These are phyloP conservation scores for Brachionus manjavacas DNA, from an alignment of 1,140 invertebrate genomes.

Conservation along the genomic window DNA sequence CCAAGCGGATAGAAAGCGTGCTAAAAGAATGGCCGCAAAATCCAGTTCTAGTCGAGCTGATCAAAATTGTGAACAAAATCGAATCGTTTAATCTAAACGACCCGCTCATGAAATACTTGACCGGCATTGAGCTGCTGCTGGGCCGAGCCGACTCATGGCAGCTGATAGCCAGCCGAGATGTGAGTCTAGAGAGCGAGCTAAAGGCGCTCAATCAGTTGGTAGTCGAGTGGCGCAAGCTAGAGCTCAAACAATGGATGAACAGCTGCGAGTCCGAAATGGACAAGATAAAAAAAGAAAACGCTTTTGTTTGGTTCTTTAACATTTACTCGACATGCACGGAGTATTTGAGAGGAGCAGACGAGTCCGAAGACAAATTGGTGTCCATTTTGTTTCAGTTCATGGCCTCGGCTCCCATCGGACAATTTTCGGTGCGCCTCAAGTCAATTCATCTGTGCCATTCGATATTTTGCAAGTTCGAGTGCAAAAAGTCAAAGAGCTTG, in stretches of 20 bases:
- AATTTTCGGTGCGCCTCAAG: neutral
- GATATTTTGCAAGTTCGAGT: neutral
- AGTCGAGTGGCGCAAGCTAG: constrained; percentile 82
- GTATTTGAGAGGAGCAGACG: neutral
- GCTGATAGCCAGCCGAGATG: constrained; percentile 75
- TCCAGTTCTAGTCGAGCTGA: constrained; percentile 60
- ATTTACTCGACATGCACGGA: neutral
- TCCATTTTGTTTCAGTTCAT: neutral
- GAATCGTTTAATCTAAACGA: constrained; percentile 71
- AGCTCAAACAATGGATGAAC: constrained; percentile 63
- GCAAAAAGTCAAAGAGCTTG: neutral
- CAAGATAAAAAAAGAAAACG: neutral
- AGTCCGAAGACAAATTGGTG: neutral
- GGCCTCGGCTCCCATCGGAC: neutral
- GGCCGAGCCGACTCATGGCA: constrained; percentile 81
- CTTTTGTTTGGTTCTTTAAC: constrained; percentile 1
- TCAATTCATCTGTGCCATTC: neutral
- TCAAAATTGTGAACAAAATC: constrained; percentile 69
- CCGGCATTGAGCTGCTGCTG: constrained; percentile 80
- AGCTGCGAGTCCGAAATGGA: neutral
- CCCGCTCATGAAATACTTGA: constrained; percentile 78
- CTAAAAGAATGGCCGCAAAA: constrained; percentile 81
- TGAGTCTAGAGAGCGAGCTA: constrained; percentile 71
- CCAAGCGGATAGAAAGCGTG: constrained; percentile 64
- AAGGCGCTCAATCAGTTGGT: constrained; percentile 71